phyloP scores from a whole-genome alignment of 92 coral and sea anemone species.

The Montipora capitata region DNA sequence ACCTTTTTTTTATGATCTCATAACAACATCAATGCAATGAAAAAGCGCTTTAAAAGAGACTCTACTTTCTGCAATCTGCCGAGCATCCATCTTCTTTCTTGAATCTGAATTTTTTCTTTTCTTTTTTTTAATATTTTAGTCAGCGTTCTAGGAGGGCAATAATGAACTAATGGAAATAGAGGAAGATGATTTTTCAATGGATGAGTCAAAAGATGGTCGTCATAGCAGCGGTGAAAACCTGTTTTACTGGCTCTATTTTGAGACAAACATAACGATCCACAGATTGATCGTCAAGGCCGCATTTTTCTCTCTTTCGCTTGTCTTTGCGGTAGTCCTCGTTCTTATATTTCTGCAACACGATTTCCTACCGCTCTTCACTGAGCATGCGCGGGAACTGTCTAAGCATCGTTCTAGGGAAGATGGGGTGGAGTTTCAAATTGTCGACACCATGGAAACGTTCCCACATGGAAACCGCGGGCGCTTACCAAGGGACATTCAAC shows the following conservation, averaged over 20 bases:
- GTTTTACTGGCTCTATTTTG: neutral
- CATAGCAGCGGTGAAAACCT: neutral
- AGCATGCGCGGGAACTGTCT: slow-evolving; percentile 51
- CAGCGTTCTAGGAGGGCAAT: neutral
- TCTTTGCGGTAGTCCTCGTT: slow-evolving; percentile 21
- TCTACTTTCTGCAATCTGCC: too few species aligned
- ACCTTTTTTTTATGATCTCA: too few species aligned
- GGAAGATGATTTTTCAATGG: neutral
- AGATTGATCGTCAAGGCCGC: neutral
- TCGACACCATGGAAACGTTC: slow-evolving; percentile 50
- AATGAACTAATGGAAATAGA: slow-evolving; percentile 1
- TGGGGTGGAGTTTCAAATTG: slow-evolving; percentile 37
- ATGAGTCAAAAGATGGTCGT: neutral
- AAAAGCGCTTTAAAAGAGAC: too few species aligned
- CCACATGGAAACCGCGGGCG: slow-evolving; percentile 38
- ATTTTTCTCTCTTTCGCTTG: slow-evolving; percentile 6
- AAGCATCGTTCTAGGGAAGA: slow-evolving; percentile 55
- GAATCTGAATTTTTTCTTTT: neutral
- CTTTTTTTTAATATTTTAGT: too few species aligned
- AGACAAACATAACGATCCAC: neutral
- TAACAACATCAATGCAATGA: too few species aligned
- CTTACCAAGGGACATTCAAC: slow-evolving; percentile 70
- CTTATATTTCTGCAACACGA: slow-evolving; percentile 18
- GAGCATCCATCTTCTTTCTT: too few species aligned
- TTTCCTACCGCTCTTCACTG: slow-evolving; percentile 22